Percentiles rank a stretch among this genome's conserved stretches.
Evolutionary conservation across 2,888 invertebrate species (phyloP).

Genomic region (Elmis aenea): DNA sequence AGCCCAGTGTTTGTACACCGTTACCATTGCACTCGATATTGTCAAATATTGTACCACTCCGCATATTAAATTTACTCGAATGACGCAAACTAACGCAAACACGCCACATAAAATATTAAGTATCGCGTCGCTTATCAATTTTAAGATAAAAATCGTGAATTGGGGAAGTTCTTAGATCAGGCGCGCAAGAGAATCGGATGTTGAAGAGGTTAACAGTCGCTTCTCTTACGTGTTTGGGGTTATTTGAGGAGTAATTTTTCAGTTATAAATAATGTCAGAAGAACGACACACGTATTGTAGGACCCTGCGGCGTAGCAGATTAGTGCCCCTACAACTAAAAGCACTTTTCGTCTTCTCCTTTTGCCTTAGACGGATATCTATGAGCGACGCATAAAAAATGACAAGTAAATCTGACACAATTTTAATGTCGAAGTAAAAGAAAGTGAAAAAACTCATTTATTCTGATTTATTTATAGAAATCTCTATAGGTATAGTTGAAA

Average conservation of each 20-base stretch:
- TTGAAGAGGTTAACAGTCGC: no score
- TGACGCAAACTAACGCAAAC: no score
- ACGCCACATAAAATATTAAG: no score
- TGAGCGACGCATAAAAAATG: neutral
- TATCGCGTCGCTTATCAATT: no score
- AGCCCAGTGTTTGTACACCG: constrained; percentile 31
- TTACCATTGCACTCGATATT: constrained; percentile 26
- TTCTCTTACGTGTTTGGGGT: neutral
- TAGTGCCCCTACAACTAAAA: neutral
- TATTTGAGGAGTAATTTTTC: neutral
- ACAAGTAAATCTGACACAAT: neutral
- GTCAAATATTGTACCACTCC: constrained; percentile 31
- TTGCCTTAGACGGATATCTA: neutral
- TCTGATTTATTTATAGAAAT: no score
- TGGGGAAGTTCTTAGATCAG: no score
- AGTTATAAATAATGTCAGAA: neutral
- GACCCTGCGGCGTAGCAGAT: neutral
- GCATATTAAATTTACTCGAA: constrained; percentile 18
- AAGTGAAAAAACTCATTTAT: no score
- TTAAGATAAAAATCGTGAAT: no score
- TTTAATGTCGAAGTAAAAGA: no score
- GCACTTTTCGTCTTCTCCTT: neutral
- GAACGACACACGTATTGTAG: no score
- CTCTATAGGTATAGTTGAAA: no score
- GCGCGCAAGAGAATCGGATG: no score